Percentiles rank a stretch among this genome's conserved stretches.
phyloP scores from a whole-genome alignment of 2,113 vertebrate species.

The Atlantisia rogersi region DNA sequence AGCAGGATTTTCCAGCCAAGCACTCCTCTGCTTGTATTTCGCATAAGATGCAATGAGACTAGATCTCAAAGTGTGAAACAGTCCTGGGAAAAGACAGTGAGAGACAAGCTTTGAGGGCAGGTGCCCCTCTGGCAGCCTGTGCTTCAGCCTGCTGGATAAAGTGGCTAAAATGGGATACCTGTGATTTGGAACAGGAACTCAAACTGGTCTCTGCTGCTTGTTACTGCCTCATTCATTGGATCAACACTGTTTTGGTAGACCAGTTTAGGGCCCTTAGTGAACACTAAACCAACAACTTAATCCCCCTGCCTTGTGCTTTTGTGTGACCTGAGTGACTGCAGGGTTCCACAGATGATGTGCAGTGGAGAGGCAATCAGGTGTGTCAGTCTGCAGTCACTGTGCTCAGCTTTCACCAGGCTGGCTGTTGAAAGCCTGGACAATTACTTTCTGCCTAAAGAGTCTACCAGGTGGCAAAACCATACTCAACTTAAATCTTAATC shows the following conservation, averaged over 20 bases:
- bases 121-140: background rate
- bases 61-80: background rate
- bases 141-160: background rate
- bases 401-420: background rate
- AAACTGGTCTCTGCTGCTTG: background rate
- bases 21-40: background rate
- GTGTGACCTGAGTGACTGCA: background rate
- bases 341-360: background rate
- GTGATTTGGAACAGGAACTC: background rate
- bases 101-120: background rate
- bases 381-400: fast-evolving
- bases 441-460: background rate
- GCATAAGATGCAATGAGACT: background rate
- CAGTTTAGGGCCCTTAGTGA: background rate
- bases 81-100: background rate
- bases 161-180: background rate
- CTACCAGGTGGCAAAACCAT: background rate
- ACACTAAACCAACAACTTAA: background rate
- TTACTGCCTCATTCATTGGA: background rate
- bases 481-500: background rate
- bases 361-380: background rate
- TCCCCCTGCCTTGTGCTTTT: background rate
- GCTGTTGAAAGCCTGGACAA: background rate
- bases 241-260: no score
- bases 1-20: background rate